Base-by-base conservation (phyloP, 1,140 invertebrate species). In the Heliothis subflexa region DNA sequence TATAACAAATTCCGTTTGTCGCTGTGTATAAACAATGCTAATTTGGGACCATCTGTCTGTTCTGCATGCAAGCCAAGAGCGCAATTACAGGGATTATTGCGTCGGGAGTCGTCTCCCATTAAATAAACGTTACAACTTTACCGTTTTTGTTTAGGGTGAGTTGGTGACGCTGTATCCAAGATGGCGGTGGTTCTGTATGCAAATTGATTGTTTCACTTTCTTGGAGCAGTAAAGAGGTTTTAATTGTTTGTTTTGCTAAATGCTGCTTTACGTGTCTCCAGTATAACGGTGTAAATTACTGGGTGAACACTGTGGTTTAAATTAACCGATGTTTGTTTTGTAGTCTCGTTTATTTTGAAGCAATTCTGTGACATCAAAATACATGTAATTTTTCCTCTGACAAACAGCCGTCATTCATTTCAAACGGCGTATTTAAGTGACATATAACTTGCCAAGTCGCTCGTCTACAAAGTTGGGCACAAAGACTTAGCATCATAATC, bases 1-100 rank as follows among this genome's bases (percentile, higher is more conserved):
- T 83, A 83, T 80, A 76, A 78, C 62, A 81, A 85, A 85, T 82
- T 81, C 75, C 50, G 68, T 55, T 52, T 55, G 74, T 83, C 57
- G 72, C 78, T 83, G 70, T 72, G 52, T 72, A 55, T 55, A 82
- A 83, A 83, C 81, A 86, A 84, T 85, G 83, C 81, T 79, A 82
- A 84, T 83, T 81, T 79, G 25, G 74, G 54, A 78, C 73, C 85
- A 87, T 87, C 83, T 87, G 87, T 77, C 83, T 87, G 86, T 73
- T 87, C 73, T 83, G 86, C 80, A 88, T 88, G 85, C 88, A 86
- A 83, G 79, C 64, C 74, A 77, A 82, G 76, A 16, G 74, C 61
- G 84, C 85, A 86, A 90, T 91, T 89, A 91, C 85, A 82, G 80
- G 83, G 86, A 91, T 89, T 88, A 91, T 88, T 89, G 85, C 89